phyloP scores from a whole-genome alignment of 2,888 invertebrate species.

The Drepana falcataria region DNA sequence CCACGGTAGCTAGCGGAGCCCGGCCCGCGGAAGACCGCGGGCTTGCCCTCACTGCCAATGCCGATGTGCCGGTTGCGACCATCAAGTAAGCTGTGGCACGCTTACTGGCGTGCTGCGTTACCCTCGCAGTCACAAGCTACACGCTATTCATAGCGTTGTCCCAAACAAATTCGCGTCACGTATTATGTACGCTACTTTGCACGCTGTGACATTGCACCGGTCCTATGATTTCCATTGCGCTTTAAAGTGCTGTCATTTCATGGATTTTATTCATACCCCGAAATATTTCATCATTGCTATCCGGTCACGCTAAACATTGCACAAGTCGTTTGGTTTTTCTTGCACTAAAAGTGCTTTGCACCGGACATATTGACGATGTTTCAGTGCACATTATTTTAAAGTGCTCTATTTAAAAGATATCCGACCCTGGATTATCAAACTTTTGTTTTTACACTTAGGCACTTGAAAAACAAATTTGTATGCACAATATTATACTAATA shows the following conservation, averaged over 20 bases:
- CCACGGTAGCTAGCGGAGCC: conserved; percentile 79
- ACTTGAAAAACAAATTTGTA: no score
- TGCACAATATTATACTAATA: no score
- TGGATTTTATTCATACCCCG: background rate
- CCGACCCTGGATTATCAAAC: no score
- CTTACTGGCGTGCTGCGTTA: conserved; percentile 53
- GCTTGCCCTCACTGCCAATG: conserved; percentile 72
- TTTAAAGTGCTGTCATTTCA: no score
- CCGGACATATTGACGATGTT: no score
- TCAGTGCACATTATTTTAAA: no score
- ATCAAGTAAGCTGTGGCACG: conserved; percentile 74
- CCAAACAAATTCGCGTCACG: conserved; percentile 15
- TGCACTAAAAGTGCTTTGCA: background rate
- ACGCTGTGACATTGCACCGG: conserved; percentile 7
- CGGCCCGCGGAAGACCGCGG: conserved; percentile 70
- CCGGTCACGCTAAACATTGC: background rate
- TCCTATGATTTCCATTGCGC: conserved; percentile 1
- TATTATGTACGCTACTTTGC: conserved; percentile 9
- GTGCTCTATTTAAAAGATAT: no score
- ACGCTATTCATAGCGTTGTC: conserved; percentile 29
- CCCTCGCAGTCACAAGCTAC: conserved; percentile 19
- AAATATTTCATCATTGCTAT: background rate
- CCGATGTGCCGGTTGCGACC: conserved; percentile 70
- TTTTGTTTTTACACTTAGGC: no score
- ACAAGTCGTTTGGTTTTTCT: background rate